Evolutionary conservation across 2,797 vertebrate species (phyloP), one percentile per base, ranked within the genome.

Genomic region (Euphonia xanthogaster): DNA sequence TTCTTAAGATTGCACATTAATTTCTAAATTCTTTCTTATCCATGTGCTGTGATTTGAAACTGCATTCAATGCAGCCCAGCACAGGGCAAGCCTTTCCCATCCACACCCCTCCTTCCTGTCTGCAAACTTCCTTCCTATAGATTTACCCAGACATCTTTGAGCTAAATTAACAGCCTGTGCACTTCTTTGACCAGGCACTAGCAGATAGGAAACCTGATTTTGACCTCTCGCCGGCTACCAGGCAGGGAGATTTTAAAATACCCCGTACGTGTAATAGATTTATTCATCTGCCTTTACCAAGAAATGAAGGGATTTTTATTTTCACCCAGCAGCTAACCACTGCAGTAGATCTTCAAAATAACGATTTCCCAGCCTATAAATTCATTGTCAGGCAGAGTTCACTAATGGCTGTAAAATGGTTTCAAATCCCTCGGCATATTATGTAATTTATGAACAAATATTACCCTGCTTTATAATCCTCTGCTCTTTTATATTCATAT

Each of bases 41-140:
- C 98, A 98, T 98, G 97, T 98, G 98, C 98, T 98, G 98, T 98
- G 99, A 98, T 98, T 99, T 98, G 98, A 98, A 97, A 93, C 94
- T 28, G 96, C 94, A 90, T 86, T 98, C 90, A 96, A 96, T 96
- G 95, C 97, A 98, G 98, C 98, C 98, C 98, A 98, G 98, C 97
- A 75, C 96, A 94, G 97, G 97, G 97, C 98, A 98, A 98, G 93
- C 92, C 98, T 99, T 99, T 99, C 98, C 99, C 99, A 98, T 98
- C 98, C 98, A 99, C 98, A 97, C 98, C 99, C 96, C 98, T 98
- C 98, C 98, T 98, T 99, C 98, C 98, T 99, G 98, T 98, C 98
- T 98, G 96, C 99, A 97, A 97, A 98, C 98, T 98, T 99, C 98
- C 98, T 99, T 98, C 98, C 98, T 98, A 98, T 74, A 98, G 98